Conservation (phyloP, 2,888 invertebrate species). For the Cinara cedri region DNA sequence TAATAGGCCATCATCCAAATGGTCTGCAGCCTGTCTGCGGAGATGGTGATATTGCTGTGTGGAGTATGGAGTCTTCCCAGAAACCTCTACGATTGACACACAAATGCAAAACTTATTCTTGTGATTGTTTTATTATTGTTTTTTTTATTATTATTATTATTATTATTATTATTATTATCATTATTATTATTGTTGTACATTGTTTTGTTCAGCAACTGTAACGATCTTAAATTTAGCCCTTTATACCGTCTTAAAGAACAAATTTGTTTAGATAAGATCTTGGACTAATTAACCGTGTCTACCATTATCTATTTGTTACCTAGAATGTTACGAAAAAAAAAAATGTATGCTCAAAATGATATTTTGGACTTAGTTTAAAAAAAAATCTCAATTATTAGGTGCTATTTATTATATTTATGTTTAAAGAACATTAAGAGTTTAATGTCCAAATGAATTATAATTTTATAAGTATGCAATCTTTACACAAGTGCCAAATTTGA, state of each 20-base stretch:
- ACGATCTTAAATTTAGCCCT: not conserved
- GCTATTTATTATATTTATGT: slow-evolving; percentile 43
- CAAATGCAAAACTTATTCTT: slow-evolving; percentile 20
- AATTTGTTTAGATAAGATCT: slow-evolving; percentile 23
- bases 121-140: slow-evolving; percentile 49
- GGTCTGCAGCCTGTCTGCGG: slow-evolving; percentile 46
- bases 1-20: slow-evolving; percentile 48
- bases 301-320: slow-evolving; percentile 49
- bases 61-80: not conserved
- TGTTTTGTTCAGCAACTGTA: slow-evolving; percentile 29
- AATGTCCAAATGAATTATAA: slow-evolving; percentile 10
- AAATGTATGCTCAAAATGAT: slow-evolving; percentile 42
- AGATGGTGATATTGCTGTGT: slow-evolving; percentile 45
- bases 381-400: slow-evolving; percentile 50
- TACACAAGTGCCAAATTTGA: slow-evolving; percentile 31
- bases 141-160: slow-evolving; percentile 12
- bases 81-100: not conserved
- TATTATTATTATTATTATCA: slow-evolving; percentile 16
- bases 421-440: slow-evolving; percentile 25
- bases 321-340: slow-evolving; percentile 43
- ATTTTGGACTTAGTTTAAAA: slow-evolving; percentile 35
- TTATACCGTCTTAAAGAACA: slow-evolving; percentile 6
- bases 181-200: slow-evolving; percentile 10
- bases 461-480: slow-evolving; percentile 28
- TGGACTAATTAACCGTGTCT: slow-evolving; percentile 20